Base-by-base conservation (phyloP, 30 jellyfish, hydroid and myxozoan genomes). In the Hydractinia symbiolongicarpus region DNA sequence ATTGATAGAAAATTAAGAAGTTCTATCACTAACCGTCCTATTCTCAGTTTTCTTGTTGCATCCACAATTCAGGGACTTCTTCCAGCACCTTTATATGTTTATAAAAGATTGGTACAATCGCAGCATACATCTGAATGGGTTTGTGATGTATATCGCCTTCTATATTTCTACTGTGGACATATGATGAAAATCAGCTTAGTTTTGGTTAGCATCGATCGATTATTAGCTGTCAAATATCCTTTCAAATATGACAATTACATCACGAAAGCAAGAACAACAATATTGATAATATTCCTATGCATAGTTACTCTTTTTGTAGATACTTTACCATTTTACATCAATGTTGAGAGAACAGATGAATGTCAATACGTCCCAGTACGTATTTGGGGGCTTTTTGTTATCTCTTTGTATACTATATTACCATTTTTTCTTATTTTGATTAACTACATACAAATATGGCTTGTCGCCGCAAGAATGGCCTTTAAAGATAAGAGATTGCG, bases 91-190 rank as follows among this genome's bases (percentile, higher is more conserved):
- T 16, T 77, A 4, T 77, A 77, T 57, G 55, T 77, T 55, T 77
- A 55, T 56, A 55, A 60, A 54, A 77, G 60, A 76, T 21, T 77
- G 30, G 51, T 56, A 13, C 53, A 55, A 52, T 49, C 7, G 13
- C 6, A 15, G 30, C 79, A 77, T 77, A 66, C 53, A 8, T 30
- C 54, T 8, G 15, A 66, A 58, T 74, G 85, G 79, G 15, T 61
- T 9, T 77, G 85, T 30, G 85, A 77, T 55, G 55, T 50, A 8
- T 77, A 61, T 50, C 78, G 85, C 8, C 40, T 77, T 16, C 76
- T 76, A 4, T 77, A 77, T 66, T 19, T 77, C 79, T 66, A 17
- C 15, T 52, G 79, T 50, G 85, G 85, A 9, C 85, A 77, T 55
- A 50, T 77, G 17, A 20, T 77, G 74, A 77, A 55, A 55, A 61